These are phyloP conservation scores for Caenorhabditis sinica DNA, from an alignment of 2,888 invertebrate species.

Conservation along the genomic window DNA sequence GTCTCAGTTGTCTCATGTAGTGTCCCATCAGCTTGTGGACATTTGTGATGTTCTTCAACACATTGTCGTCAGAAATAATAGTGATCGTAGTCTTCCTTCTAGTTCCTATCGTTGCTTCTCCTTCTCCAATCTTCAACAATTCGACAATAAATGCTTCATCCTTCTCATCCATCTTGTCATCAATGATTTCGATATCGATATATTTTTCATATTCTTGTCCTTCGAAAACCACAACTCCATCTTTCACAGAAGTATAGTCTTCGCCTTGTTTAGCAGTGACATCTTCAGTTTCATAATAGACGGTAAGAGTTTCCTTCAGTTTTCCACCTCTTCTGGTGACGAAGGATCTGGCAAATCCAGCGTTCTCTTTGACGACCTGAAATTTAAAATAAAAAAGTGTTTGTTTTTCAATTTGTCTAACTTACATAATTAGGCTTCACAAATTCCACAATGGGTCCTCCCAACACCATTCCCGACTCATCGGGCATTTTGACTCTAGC, in stretches of 20 bases:
- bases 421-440: slow-evolving; percentile 74
- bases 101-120: slow-evolving; percentile 85
- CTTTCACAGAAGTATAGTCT: slow-evolving; percentile 84
- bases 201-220: slow-evolving; percentile 85
- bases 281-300: slow-evolving; percentile 86
- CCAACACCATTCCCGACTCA: slow-evolving; percentile 56
- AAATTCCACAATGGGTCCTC: slow-evolving; percentile 71
- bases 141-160: slow-evolving; percentile 87
- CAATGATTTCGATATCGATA: slow-evolving; percentile 86
- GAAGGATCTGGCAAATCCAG: slow-evolving; percentile 67
- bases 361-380: slow-evolving; percentile 74
- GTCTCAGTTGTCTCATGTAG: slow-evolving; percentile 74
- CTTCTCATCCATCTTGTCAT: slow-evolving; percentile 87
- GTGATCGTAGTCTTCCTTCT: slow-evolving; percentile 85
- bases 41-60: slow-evolving; percentile 74
- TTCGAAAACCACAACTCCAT: slow-evolving; percentile 65
- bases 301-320: slow-evolving; percentile 67
- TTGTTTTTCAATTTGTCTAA: neutral
- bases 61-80: slow-evolving; percentile 86
- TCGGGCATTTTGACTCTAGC: slow-evolving; percentile 71
- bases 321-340: slow-evolving; percentile 67
- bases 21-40: slow-evolving; percentile 74
- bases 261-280: slow-evolving; percentile 86
- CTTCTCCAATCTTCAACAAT: slow-evolving; percentile 62
- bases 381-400: neutral